Conservation (phyloP, 2,888 invertebrate species). For the Lasioglossum malachurum region DNA sequence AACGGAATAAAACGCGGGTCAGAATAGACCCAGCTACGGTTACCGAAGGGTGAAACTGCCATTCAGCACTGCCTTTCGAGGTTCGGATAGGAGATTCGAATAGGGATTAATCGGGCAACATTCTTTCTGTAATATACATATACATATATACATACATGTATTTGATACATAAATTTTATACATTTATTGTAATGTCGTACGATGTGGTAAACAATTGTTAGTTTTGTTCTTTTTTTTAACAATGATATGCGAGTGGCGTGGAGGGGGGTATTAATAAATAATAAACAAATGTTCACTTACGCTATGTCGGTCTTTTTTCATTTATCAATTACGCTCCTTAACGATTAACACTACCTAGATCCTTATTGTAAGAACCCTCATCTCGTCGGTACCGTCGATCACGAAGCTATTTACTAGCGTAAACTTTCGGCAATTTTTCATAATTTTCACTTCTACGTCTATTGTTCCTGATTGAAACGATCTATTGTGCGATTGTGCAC, state of each 20-base stretch:
- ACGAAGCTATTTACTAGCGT: conserved; percentile 3
- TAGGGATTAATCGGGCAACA: conserved; percentile 40
- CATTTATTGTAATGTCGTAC: conserved; percentile 73
- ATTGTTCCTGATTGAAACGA: background rate
- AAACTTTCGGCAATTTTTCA: background rate
- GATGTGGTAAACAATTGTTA: conserved; percentile 67
- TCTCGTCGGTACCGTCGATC: conserved; percentile 35
- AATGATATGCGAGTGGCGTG: conserved; percentile 77
- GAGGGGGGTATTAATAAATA: conserved; percentile 69
- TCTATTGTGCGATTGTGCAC: no score
- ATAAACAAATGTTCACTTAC: conserved; percentile 64
- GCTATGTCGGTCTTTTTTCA: conserved; percentile 25
- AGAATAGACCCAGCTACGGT: background rate
- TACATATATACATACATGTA: conserved; percentile 74
- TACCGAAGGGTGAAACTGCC: conserved; percentile 16
- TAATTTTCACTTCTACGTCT: background rate
- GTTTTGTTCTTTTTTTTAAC: conserved; percentile 59
- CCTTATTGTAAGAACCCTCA: conserved; percentile 13
- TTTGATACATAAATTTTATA: conserved; percentile 80
- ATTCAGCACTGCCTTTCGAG: conserved; percentile 41
- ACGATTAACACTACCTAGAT: conserved; percentile 1
- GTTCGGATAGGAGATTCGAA: conserved; percentile 13
- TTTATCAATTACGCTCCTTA: conserved; percentile 30
- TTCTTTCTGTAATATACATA: conserved; percentile 58
- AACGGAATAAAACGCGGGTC: background rate